Evolutionary conservation across 1,140 invertebrate genomes (phyloP), one percentile per base, ranked within the genome.

Genomic region (Lordiphosa clarofinis): DNA sequence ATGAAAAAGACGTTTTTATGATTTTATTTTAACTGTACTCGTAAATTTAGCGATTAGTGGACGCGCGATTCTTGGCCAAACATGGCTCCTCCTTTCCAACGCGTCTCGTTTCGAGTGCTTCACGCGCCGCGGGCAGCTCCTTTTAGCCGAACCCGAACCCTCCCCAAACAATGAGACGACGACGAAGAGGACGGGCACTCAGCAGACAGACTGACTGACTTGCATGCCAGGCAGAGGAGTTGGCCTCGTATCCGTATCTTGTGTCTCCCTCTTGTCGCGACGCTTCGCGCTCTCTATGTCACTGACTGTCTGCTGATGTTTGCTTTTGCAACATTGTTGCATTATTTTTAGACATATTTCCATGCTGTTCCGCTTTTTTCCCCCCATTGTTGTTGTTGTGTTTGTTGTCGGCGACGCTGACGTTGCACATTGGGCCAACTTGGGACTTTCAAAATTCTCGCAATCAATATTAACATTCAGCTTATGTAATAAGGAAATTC

Each of bases 21-120:
- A 75, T 81, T 75, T 81, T 72, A 75, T 75, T 75, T 81, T 75
- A 75, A 75, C 75, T 81, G 76, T 82, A 82, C 75, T 81, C 76
- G 76, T 82, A 82, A 81, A 81, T 81, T 81, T 81, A 75, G 75
- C 75, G 75, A 81, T 81, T 81, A 81, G 75, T 82, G 76, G 49
- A 52, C 47, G 70, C 43, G 48, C 54, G 36, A 48, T 67, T 47
- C 15, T 57, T 38, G 31, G 63, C 28, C 52, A 36, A 52, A 39
- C 36, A 46, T 24, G 46, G 33, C 53, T 49, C 4, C 33, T 35
- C 42, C 21, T 56, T 21, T 38, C 13, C 9, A 21, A 13, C 36
- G 50, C 58, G 33, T 13, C 36, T 55, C 58, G 31, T 57, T 73
- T 79, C 62, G 74, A 61, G 70, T 71, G 75, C 70, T 81, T 71